Base-by-base conservation (phyloP, 2,113 vertebrate species). In the Empidonax alnorum region DNA sequence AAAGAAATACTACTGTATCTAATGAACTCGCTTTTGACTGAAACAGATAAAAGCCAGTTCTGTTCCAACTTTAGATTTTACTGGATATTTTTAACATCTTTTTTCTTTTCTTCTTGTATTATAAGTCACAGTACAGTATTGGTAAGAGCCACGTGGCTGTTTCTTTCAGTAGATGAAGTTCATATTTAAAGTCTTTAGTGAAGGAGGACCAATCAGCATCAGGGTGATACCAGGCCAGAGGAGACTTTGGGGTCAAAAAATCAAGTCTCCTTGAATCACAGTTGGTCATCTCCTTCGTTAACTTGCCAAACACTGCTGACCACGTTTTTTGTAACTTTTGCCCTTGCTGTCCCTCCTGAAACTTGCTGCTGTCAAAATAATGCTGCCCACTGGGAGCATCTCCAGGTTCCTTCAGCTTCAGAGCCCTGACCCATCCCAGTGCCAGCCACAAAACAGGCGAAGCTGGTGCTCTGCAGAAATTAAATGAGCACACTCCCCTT, bases 11-110 rank as follows among this genome's bases (percentile, higher is more conserved):
- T 84, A 31, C 41, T 61, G 49, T 53, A 62, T 75, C 66, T 63
- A 53, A 41, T 81, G 88, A 93, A 55, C 65, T 75, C 21, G 8
- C 42, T 71, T 93, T 44, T 50, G 68, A 72, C 66, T 92, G 72
- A 84, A 76, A 78, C 20, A 81, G 68, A 65, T 93, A 66, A 92
- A 92, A 93, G 49, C 28, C 65, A 35, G 14, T 82, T 95, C 62
- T 84, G 41, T 50, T 96, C 95, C 79, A 84, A 8, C 65, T 94
- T 92, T 52, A 84, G 83, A 76, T 90, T 87, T 78, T 56, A 42
- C 61, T 77, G 37, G 69, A 7, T 93, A 78, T 94, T 96, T 95
- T 94, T 84, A 89, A 63, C 69, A 59, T 92, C 31, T 28, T 53
- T 50, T 92, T 87, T 67, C 28, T 66, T 78, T 69, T 75, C 35